These are phyloP conservation scores for Peucedramus taeniatus DNA, from an alignment of 2,113 vertebrate genomes.

Conservation along the genomic window DNA sequence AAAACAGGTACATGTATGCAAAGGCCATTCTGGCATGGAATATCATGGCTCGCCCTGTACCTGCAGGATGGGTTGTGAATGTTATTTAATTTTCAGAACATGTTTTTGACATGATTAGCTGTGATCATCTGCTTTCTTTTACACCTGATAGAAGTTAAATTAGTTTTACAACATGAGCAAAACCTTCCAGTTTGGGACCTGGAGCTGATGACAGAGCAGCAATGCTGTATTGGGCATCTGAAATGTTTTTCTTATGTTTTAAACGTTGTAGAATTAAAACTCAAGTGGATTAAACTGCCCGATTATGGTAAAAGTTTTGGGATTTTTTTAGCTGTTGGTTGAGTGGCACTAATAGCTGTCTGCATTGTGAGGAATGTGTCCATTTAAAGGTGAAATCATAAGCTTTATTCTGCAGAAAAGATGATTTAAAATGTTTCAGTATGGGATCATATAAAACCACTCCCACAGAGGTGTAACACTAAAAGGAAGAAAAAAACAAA, in stretches of 20 bases:
- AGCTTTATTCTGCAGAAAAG: not conserved
- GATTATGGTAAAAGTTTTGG: not conserved
- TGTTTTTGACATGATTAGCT: not conserved
- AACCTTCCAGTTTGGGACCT: not conserved
- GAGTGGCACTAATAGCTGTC: not conserved
- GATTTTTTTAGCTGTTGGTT: not conserved
- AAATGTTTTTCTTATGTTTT: not conserved
- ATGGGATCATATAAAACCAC: not conserved
- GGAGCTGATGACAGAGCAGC: not conserved
- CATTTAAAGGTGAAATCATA: not conserved
- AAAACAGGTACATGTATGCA: not conserved
- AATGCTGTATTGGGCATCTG: not conserved
- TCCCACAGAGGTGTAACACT: not conserved
- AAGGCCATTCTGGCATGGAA: not conserved
- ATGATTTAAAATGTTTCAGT: not conserved
- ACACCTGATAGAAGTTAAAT: not conserved
- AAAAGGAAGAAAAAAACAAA: not conserved
- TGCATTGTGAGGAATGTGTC: not conserved
- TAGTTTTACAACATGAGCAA: not conserved
- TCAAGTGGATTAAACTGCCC: not conserved
- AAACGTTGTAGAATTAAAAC: not conserved
- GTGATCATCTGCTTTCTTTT: not conserved
- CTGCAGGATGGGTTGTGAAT: not conserved
- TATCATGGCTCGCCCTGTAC: not conserved
- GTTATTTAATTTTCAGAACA: not conserved